phyloP scores from a whole-genome alignment of 2,113 vertebrate species.

The Etheostoma cragini region DNA sequence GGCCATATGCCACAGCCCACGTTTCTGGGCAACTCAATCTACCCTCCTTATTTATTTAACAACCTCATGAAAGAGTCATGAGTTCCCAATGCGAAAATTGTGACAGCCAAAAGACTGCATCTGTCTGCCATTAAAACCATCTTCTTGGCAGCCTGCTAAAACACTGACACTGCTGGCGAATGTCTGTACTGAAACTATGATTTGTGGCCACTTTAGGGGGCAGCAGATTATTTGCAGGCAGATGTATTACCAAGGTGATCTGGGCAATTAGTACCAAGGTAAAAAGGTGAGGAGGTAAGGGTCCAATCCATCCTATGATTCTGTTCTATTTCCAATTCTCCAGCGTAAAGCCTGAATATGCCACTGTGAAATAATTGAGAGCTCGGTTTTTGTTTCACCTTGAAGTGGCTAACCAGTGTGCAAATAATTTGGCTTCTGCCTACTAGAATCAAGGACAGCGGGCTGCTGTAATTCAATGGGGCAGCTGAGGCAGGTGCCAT shows the following conservation, averaged over 20 bases:
- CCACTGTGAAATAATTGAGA: conserved; percentile 76
- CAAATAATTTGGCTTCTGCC: conserved; percentile 74
- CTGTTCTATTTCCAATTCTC: conserved; percentile 63
- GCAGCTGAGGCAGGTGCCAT: conserved; percentile 66
- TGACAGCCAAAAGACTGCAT: conserved; percentile 66
- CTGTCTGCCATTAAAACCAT: conserved; percentile 69
- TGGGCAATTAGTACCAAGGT: conserved; percentile 56
- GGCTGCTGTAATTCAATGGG: conserved; percentile 63
- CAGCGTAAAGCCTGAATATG: conserved; percentile 62
- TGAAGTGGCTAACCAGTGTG: conserved; percentile 71
- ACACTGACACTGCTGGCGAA: conserved; percentile 16
- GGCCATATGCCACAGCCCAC: conserved; percentile 57
- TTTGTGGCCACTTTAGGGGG: conserved; percentile 26
- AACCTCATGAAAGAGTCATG: conserved; percentile 77
- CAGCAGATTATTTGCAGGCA: conserved; percentile 37
- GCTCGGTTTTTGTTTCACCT: conserved; percentile 79
- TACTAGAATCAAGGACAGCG: conserved; percentile 72
- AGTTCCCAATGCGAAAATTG: conserved; percentile 63
- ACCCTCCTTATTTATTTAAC: conserved; percentile 76
- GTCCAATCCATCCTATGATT: conserved; percentile 39
- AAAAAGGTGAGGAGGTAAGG: conserved; percentile 55
- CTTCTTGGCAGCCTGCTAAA: conserved; percentile 50
- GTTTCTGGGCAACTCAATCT: conserved; percentile 68
- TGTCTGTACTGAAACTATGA: conserved; percentile 14
- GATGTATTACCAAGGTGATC: conserved; percentile 53